Percentiles rank a stretch among this genome's conserved stretches.
Evolutionary conservation across 2,113 vertebrate genomes (phyloP).

Genomic region (Isurus oxyrinchus): DNA sequence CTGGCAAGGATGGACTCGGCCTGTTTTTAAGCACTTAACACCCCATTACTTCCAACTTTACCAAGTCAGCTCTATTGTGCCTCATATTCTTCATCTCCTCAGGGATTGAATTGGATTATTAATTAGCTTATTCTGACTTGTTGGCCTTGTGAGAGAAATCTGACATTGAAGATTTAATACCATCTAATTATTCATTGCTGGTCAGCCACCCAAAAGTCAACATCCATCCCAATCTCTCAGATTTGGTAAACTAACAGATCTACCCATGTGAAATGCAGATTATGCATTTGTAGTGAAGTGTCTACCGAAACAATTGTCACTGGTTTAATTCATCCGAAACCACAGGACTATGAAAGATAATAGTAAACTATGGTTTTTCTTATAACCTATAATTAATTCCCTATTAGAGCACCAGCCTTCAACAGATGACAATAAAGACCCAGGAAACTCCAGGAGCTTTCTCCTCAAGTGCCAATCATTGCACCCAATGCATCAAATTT

Average conservation of each 20-base stretch:
- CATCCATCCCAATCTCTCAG: not conserved
- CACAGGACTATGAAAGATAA: constrained; percentile 19
- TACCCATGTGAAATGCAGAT: not conserved
- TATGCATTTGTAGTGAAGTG: not conserved
- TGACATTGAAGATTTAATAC: not conserved
- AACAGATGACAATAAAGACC: not conserved
- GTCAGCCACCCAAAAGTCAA: not conserved
- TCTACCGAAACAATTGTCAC: not conserved
- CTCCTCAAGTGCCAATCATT: not conserved
- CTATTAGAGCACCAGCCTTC: not conserved
- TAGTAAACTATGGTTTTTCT: not conserved
- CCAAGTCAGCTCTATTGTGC: not conserved
- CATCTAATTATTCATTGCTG: not conserved
- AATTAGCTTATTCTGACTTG: not conserved
- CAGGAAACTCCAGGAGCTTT: not conserved
- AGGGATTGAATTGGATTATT: not conserved
- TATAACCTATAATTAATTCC: not conserved
- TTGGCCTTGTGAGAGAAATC: not conserved
- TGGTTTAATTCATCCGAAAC: not conserved
- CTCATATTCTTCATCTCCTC: not conserved
- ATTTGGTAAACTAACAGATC: not conserved
- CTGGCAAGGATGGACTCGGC: not conserved
- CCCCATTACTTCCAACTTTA: not conserved
- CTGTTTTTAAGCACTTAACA: too few species aligned
- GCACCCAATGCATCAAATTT: not conserved